Conservation (phyloP, 2,797 vertebrate genomes). For the Tragelaphus oryx region DNA sequence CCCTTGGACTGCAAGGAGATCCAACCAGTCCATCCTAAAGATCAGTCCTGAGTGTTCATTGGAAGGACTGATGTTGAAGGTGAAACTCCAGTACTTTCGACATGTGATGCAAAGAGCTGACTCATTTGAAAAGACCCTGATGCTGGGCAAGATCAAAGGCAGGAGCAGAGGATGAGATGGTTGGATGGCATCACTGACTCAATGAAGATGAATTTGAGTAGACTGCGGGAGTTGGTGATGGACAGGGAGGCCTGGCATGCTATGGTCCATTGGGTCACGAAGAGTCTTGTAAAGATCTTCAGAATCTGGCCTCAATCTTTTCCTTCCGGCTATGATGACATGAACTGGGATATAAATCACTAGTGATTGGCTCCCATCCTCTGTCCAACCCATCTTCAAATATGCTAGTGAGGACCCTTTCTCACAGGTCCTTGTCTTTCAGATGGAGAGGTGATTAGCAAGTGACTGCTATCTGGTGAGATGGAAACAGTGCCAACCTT, state of each 20-base stretch:
- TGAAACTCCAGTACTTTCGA: background rate
- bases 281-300: background rate
- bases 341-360: too few relatives aligned
- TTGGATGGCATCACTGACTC: background rate
- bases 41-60: background rate
- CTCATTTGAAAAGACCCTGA: background rate
- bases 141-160: background rate
- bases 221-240: background rate
- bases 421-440: background rate
- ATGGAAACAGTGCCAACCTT: background rate
- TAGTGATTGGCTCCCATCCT: background rate
- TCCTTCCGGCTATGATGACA: background rate
- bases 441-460: background rate
- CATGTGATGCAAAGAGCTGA: background rate
- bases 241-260: background rate
- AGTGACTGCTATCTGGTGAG: background rate
- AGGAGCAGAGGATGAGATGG: background rate
- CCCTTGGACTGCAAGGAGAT: background rate
- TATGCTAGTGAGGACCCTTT: background rate
- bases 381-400: background rate
- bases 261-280: background rate
- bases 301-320: background rate
- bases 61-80: background rate
- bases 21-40: background rate
- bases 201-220: background rate